Percentiles rank a stretch among this genome's conserved stretches.
Conservation (phyloP, 2,113 vertebrate genomes). For the Leucoraja erinaceus region DNA sequence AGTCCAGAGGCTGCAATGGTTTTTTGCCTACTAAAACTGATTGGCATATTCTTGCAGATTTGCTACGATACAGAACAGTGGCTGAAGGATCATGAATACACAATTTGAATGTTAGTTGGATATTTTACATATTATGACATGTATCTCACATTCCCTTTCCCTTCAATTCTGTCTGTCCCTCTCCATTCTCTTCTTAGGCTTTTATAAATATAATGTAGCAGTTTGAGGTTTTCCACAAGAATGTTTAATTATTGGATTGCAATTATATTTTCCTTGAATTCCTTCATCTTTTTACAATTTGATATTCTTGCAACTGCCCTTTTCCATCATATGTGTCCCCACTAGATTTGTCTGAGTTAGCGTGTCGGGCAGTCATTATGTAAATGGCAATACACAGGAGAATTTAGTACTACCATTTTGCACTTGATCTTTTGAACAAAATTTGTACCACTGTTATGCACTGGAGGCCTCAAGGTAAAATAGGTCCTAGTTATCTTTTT, state of each 20-base stretch:
- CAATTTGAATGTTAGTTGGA: background rate
- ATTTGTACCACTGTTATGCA: background rate
- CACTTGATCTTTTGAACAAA: background rate
- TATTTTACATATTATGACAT: background rate
- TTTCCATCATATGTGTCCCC: background rate
- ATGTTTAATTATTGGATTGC: background rate
- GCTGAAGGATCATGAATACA: background rate
- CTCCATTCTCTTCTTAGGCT: background rate
- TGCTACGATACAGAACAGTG: background rate
- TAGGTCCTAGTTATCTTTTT: background rate
- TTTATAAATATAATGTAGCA: background rate
- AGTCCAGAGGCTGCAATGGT: background rate
- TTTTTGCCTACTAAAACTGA: background rate
- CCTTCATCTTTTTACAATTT: constrained; percentile 5
- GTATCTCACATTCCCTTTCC: background rate
- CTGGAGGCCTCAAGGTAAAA: background rate
- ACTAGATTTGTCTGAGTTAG: background rate
- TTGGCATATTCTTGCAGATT: background rate
- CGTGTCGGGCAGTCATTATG: background rate
- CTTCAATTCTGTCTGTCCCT: background rate
- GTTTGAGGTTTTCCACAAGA: background rate
- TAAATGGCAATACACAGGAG: background rate
- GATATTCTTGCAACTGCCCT: background rate
- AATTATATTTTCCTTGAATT: background rate
- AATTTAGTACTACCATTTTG: background rate